Base-by-base conservation (phyloP, 2,888 invertebrate genomes). In the Alloplasta piceator region DNA sequence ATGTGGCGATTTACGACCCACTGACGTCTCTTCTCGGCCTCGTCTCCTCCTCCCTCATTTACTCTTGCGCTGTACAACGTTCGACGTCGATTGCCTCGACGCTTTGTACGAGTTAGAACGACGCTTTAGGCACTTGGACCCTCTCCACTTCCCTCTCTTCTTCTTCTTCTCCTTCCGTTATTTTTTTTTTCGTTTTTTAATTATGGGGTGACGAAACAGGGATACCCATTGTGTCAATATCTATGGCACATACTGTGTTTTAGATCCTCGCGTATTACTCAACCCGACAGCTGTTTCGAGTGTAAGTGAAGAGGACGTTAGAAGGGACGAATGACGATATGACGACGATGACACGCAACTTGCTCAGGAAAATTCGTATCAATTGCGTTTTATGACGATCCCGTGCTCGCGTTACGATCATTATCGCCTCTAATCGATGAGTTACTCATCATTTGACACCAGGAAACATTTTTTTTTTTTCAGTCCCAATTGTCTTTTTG, bases 1-100 rank as follows among this genome's bases (percentile, higher is more conserved):
- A 64, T 58, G 56, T 74, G 63, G 68, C 74, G 39, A 74, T 74
- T 74, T 74, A 67, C 61, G 68, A 76, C 36, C 26, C 61, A 52
- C 56, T 68, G 63, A 55, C 41, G 73, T 56, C 66, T 56, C 55
- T 26, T 7, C 56, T 14, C 5, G 14, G 7, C 6, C 26, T 56
- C 39, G 16, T 39, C 12, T 43, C 16, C 26, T 26, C 46, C 36
- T 16, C 41, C n/a, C 7, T 16, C 39, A 55, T 12, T 6, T 41
- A 10, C 38, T 38, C 58, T 58, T 5, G 10, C 12, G 48, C 56
- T 26, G 9, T 56, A 16, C 16, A 4, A 26, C n/a, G 9, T 61
- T 43, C 43, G 41, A 43, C n/a, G 16, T 16, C 61, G 43, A 61
- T 43, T 36, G 48, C 12, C n/a, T 48, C 9, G 14, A 10, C 16